Evolutionary conservation across 2,797 vertebrate genomes (phyloP).

Genomic region (Leuciscus waleckii): DNA sequence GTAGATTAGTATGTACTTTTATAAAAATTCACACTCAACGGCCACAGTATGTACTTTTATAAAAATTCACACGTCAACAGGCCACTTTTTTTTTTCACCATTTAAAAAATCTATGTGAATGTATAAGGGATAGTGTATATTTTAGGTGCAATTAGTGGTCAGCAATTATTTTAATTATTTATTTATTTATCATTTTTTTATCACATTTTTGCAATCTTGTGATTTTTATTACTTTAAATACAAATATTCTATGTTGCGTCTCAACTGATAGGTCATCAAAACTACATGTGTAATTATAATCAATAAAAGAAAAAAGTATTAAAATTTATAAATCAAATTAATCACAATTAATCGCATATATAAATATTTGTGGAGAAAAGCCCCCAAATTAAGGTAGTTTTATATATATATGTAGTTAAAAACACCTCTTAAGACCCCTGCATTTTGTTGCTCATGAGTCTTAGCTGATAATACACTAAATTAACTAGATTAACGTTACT

Average conservation of each 20-base stretch:
- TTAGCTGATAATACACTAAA: background rate
- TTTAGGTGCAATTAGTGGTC: background rate
- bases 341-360: background rate
- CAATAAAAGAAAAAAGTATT: background rate
- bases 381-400: background rate
- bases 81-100: background rate
- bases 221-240: background rate
- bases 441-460: background rate
- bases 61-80: background rate
- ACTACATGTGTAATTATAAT: background rate
- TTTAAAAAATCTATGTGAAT: background rate
- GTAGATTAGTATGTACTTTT: background rate
- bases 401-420: background rate
- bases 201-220: background rate
- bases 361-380: background rate
- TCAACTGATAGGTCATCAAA: background rate
- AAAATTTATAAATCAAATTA: background rate
- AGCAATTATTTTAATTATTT: background rate
- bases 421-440: background rate
- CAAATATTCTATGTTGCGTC: background rate
- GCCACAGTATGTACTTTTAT: background rate
- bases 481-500: background rate
- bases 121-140: background rate
- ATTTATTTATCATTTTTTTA: background rate
- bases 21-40: background rate